Evolutionary conservation across 1,140 invertebrate species (phyloP).

Genomic region (Matsumurasca onukii): DNA sequence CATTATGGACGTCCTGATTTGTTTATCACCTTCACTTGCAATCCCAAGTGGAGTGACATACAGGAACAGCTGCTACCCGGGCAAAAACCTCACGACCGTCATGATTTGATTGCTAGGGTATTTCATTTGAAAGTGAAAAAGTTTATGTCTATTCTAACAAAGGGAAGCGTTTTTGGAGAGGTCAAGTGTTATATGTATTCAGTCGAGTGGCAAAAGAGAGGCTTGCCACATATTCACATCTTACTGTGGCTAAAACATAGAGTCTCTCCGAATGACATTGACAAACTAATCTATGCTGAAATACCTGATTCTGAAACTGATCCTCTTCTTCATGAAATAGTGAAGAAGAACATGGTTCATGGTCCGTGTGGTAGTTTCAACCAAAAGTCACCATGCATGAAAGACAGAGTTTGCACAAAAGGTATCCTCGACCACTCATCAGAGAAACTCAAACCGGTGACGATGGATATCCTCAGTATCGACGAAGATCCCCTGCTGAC

Average conservation of each 20-base stretch:
- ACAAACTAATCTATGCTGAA: conserved; percentile 55
- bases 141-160: conserved; percentile 35
- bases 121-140: conserved; percentile 35
- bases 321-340: conserved; percentile 48
- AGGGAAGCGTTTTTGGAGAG: conserved; percentile 44
- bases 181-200: conserved; percentile 49
- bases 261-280: conserved; percentile 54
- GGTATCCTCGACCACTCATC: conserved; percentile 45
- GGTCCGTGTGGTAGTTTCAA: conserved; percentile 55
- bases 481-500: conserved; percentile 35
- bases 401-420: conserved; percentile 52
- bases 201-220: conserved; percentile 55
- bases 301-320: conserved; percentile 52
- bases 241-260: conserved; percentile 51
- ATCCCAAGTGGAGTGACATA: conserved; percentile 54
- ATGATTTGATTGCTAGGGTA: conserved; percentile 35
- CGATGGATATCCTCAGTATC: conserved; percentile 48
- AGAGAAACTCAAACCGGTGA: conserved; percentile 41
- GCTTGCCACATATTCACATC: conserved; percentile 48
- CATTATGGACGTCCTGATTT: conserved; percentile 48
- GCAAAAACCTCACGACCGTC: conserved; percentile 41
- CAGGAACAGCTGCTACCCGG: conserved; percentile 39
- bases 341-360: conserved; percentile 55
- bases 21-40: conserved; percentile 51
- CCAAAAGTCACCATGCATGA: conserved; percentile 52